Base-by-base conservation (phyloP, 2,113 vertebrate genomes). In the Monopterus albus region DNA sequence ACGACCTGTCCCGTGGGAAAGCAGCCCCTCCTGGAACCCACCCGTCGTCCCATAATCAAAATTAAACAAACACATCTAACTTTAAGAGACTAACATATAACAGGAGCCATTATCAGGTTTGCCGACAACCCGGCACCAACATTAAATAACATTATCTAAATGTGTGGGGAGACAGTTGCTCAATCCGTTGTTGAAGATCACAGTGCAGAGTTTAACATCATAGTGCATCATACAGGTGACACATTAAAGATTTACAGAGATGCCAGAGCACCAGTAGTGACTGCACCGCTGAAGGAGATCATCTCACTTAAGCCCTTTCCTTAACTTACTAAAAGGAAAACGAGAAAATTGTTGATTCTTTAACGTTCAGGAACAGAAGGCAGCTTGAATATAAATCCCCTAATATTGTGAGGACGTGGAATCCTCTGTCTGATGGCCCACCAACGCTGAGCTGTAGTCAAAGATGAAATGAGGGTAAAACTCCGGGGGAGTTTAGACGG, bases 31-130 rank as follows among this genome's bases (percentile, higher is more conserved):
- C 31, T 29, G 13, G 42, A 63, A 33, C 70, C 63, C 45, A 23
- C 51, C 35, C 20, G 42, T 14, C 21, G 9, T 61, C 55, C 59
- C 43, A 36, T 69, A 66, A 84, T 80, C 73, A 81, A 79, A 85
- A 40, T 65, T 67, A 84, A 79, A 71, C 65, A 78, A 84, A 75
- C 62, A 64, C 58, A 13, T 36, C 46, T 31, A 66, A 68, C 74
- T 72, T 18, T 59, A 75, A 74, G 31, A 55, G 17, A 28, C 42
- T 36, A 53, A 72, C 45, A 17, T 57, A 52, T 51, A 61, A 72
- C 57, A n/a, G 53, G 26, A 71, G 58, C 74, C 67, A 23, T 64
- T 60, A 17, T 29, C 49, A 53, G 52, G 42, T 40, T 15, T 45
- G n/a, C 31, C 7, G 42, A 43, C 36, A 28, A 59, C 55, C 40